Evolutionary conservation across 1,140 invertebrate species (phyloP).

Genomic region (Drosophila trapezifrons): DNA sequence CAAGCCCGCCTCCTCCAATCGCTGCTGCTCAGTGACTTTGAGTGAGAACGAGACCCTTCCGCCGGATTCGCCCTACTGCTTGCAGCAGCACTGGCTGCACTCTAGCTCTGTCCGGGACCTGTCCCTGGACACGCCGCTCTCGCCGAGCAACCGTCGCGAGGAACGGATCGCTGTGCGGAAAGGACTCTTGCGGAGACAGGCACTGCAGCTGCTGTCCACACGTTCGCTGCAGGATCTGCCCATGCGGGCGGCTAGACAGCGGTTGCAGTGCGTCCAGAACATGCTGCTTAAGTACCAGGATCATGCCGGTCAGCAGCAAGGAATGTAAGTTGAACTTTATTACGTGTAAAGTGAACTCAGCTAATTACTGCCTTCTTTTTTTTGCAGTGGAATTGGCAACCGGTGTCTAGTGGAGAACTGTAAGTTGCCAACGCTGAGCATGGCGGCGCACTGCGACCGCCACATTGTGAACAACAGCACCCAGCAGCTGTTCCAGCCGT

Average conservation of each 20-base stretch:
- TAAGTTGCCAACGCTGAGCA: slow-evolving; percentile 85
- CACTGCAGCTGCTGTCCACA: slow-evolving; percentile 71
- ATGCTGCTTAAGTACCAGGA: slow-evolving; percentile 72
- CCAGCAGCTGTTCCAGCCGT: slow-evolving; percentile 94
- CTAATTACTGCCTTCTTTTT: slow-evolving; percentile 1
- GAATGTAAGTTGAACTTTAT: slow-evolving; percentile 56
- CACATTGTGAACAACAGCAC: slow-evolving; percentile 95
- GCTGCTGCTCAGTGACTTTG: slow-evolving; percentile 10
- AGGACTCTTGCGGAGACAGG: slow-evolving; percentile 65
- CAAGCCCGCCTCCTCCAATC: slow-evolving; percentile 34
- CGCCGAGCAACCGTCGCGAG: slow-evolving; percentile 59
- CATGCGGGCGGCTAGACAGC: slow-evolving; percentile 61
- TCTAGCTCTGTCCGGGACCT: slow-evolving; percentile 25
- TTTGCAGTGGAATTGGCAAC: slow-evolving; percentile 63
- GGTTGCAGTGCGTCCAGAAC: slow-evolving; percentile 68
- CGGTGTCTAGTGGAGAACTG: slow-evolving; percentile 64
- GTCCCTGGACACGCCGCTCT: slow-evolving; percentile 15
- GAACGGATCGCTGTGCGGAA: slow-evolving; percentile 75
- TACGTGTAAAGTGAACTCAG: neutral
- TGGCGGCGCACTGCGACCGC: slow-evolving; percentile 92
- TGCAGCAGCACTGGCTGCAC: slow-evolving; percentile 74
- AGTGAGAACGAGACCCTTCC: slow-evolving; percentile 49
- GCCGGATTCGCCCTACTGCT: slow-evolving; percentile 66
- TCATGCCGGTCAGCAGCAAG: slow-evolving; percentile 57
- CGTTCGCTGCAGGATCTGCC: slow-evolving; percentile 65